These are phyloP conservation scores for Eidolon dupreanum DNA, from an alignment of 2,797 vertebrate species.

Conservation along the genomic window DNA sequence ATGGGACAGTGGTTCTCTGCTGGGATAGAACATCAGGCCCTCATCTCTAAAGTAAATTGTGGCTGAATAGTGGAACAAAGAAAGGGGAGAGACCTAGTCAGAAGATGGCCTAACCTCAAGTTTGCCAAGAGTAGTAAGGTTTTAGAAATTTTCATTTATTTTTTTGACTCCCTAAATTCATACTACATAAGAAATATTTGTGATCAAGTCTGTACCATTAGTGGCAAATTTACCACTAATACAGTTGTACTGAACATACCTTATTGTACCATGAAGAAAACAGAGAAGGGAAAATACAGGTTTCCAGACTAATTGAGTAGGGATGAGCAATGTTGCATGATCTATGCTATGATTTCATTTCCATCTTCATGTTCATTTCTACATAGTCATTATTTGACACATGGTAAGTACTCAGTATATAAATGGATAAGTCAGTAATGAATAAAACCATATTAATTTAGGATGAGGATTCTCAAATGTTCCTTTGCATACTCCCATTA, in stretches of 20 bases:
- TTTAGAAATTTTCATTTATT: neutral
- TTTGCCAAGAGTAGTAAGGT: neutral
- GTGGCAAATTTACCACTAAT: neutral
- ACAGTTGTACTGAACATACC: neutral
- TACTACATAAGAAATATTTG: neutral
- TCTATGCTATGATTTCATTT: neutral
- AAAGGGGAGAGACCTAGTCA: neutral
- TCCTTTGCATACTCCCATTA: neutral
- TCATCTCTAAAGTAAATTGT: neutral
- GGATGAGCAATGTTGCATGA: too few species aligned
- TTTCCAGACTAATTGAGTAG: neutral
- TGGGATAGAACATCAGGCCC: neutral
- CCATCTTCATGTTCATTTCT: neutral
- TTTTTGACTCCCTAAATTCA: neutral
- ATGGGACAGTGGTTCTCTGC: neutral
- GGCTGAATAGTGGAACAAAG: neutral
- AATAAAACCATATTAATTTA: neutral
- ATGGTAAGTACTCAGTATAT: neutral
- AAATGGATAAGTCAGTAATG: neutral
- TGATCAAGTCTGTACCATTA: neutral
- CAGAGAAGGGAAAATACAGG: neutral
- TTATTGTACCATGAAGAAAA: neutral
- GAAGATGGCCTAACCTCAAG: neutral
- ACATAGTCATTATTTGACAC: neutral
- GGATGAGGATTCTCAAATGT: neutral